A percentile compares a stretch with the other conserved stretches of the same genome.
phyloP scores from a whole-genome alignment of 2,797 vertebrate species.

The Lithobates pipiens region DNA sequence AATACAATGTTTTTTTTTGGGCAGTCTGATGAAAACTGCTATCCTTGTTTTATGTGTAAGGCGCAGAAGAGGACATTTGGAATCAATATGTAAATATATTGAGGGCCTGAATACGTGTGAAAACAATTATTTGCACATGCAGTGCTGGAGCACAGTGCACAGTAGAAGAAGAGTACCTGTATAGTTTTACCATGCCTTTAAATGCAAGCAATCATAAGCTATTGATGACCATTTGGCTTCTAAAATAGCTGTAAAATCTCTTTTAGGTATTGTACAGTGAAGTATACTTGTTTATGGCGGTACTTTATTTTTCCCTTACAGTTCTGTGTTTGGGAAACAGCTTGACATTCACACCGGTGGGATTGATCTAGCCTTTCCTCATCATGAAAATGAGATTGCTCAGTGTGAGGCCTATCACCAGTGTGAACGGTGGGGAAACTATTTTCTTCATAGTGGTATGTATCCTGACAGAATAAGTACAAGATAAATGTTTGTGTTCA shows the following conservation, averaged over 20 bases:
- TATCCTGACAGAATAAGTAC: constrained; percentile 1
- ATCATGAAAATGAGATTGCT: constrained; percentile 96
- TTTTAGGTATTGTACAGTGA: no score
- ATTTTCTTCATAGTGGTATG: constrained; percentile 94
- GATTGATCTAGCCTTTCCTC: constrained; percentile 93
- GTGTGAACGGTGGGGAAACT: constrained; percentile 93
- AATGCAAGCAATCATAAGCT: no score
- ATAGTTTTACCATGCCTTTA: no score
- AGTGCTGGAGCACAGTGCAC: no score
- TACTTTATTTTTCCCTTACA: constrained; percentile 68
- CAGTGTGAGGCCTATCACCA: constrained; percentile 93
- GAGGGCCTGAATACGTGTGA: no score
- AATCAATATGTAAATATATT: neutral
- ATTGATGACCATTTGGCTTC: no score
- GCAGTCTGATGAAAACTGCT: neutral
- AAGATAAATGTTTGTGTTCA: neutral
- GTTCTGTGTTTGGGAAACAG: constrained; percentile 88
- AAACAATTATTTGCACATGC: no score
- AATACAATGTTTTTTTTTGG: neutral
- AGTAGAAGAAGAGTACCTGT: no score
- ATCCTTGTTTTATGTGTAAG: neutral
- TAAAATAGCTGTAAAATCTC: no score
- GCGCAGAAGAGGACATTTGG: neutral
- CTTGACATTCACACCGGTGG: constrained; percentile 95
- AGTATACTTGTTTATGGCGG: neutral